These are phyloP conservation scores for Mirounga angustirostris DNA, from an alignment of 2,113 vertebrate genomes.

Conservation along the genomic window DNA sequence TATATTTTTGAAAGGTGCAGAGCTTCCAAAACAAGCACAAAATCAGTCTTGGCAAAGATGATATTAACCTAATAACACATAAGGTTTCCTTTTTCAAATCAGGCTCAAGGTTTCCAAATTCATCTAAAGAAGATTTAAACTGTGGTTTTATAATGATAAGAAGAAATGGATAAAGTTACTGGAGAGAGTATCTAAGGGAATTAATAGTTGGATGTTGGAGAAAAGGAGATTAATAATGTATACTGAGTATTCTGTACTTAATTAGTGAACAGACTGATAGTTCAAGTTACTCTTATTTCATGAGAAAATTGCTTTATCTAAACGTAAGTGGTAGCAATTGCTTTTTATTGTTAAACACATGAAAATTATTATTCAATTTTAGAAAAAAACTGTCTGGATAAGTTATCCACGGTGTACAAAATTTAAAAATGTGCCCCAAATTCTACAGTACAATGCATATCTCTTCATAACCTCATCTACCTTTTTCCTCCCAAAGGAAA, in stretches of 20 bases:
- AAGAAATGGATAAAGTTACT: slow-evolving; percentile 34
- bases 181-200: not conserved
- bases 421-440: not conserved
- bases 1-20: slow-evolving; percentile 19
- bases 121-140: slow-evolving; percentile 26
- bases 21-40: slow-evolving; percentile 72
- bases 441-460: not conserved
- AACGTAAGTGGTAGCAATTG: not conserved
- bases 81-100: slow-evolving; percentile 72
- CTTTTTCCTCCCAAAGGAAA: not conserved
- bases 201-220: not conserved
- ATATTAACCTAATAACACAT: slow-evolving; percentile 66
- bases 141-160: slow-evolving; percentile 42
- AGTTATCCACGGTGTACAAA: not conserved
- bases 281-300: not conserved
- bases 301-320: slow-evolving; percentile 30
- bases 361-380: not conserved
- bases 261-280: slow-evolving; percentile 20
- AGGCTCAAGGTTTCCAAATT: slow-evolving; percentile 40
- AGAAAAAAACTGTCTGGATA: not conserved
- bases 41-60: slow-evolving; percentile 35
- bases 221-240: slow-evolving; percentile 1
- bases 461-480: not conserved
- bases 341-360: not conserved
- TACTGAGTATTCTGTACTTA: not conserved